These are phyloP conservation scores for Candidula unifasciata DNA, from an alignment of 2,888 invertebrate genomes.

Conservation along the genomic window DNA sequence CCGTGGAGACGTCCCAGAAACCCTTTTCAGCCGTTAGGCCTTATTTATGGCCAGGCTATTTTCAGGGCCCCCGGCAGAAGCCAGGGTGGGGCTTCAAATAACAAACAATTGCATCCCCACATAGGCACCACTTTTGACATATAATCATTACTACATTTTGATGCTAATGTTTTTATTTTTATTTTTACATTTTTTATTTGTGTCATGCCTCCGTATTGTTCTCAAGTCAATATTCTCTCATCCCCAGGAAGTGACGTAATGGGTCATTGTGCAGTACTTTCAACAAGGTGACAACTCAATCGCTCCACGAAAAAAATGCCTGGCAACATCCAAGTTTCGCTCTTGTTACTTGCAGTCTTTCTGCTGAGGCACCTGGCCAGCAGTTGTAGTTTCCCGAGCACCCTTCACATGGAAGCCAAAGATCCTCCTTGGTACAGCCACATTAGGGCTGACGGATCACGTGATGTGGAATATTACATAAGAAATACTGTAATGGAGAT, in stretches of 20 bases:
- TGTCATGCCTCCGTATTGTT: background rate
- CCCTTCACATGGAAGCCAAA: constrained; percentile 43
- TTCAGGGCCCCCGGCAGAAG: too few species aligned
- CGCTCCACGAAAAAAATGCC: background rate
- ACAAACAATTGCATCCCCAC: too few species aligned
- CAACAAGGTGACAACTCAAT: background rate
- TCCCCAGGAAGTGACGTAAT: background rate
- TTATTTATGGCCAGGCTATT: too few species aligned
- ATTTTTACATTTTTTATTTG: too few species aligned
- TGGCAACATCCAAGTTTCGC: background rate
- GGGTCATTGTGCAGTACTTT: too few species aligned
- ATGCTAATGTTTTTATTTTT: too few species aligned
- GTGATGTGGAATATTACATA: constrained; percentile 49
- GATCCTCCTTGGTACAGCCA: constrained; percentile 56
- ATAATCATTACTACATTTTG: too few species aligned
- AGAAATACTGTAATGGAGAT: constrained; percentile 52
- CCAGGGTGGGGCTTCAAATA: too few species aligned
- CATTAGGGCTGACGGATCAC: constrained; percentile 48
- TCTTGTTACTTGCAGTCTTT: background rate
- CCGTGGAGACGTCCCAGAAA: too few species aligned
- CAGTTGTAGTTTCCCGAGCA: constrained; percentile 51
- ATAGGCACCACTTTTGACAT: too few species aligned
- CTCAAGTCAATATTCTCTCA: background rate
- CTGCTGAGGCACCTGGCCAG: background rate
- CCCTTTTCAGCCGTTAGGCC: too few species aligned